A percentile compares a stretch with the other conserved stretches of the same genome.
These are phyloP conservation scores for Acropternis orthonyx DNA, from an alignment of 2,797 vertebrate species.

Conservation along the genomic window DNA sequence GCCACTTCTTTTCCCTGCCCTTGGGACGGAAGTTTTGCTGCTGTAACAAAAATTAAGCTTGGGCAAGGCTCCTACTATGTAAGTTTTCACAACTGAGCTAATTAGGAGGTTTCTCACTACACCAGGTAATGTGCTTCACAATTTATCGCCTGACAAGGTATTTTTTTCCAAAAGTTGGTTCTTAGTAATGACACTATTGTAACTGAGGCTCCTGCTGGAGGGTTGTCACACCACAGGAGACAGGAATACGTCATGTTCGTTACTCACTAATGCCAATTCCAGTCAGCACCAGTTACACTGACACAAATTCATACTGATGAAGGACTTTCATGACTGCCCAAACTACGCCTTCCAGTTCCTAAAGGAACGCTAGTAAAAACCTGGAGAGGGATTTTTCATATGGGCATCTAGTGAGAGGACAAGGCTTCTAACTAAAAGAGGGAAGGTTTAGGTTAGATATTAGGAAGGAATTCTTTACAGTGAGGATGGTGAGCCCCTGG, in stretches of 20 bases:
- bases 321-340: not conserved
- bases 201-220: not conserved
- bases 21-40: not conserved
- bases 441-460: not conserved
- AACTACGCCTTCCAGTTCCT: not conserved
- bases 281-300: not conserved
- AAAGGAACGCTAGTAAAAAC: not conserved
- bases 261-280: not conserved
- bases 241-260: not conserved
- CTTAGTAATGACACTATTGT: not conserved
- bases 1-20: not conserved
- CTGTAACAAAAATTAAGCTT: not conserved
- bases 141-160: conserved; percentile 4
- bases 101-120: conserved; percentile 1
- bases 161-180: not conserved
- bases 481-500: not conserved
- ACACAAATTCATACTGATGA: not conserved
- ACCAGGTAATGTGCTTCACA: not conserved
- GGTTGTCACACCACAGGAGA: not conserved
- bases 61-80: not conserved
- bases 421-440: not conserved
- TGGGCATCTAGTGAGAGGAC: not conserved
- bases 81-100: not conserved
- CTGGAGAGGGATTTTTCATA: not conserved
- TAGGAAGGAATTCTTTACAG: not conserved